Conservation (phyloP, 2,797 vertebrate species). For the Zonotrichia albicollis region DNA sequence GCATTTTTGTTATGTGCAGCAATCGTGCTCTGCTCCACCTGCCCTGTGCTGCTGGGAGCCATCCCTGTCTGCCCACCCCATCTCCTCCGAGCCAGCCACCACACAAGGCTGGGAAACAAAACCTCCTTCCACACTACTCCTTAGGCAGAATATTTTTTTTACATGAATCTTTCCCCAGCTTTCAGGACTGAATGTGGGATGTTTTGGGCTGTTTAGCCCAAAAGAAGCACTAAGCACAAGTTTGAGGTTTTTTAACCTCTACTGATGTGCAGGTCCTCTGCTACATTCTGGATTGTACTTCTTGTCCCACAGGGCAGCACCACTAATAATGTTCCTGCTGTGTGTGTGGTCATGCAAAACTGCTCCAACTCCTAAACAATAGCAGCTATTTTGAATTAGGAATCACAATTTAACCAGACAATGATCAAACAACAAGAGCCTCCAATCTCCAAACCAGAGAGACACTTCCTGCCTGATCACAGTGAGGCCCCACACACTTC, state of each 20-base stretch:
- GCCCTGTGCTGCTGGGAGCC: background rate
- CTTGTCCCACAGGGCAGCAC: background rate
- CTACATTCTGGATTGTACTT: background rate
- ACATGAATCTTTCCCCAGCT: background rate
- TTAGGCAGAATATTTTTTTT: background rate
- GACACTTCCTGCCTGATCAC: background rate
- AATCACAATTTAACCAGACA: background rate
- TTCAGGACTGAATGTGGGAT: background rate
- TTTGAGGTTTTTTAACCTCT: background rate
- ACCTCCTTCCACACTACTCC: background rate
- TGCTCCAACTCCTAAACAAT: background rate
- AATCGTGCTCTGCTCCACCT: background rate
- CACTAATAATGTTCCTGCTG: background rate
- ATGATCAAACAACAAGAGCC: background rate
- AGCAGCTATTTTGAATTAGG: conserved; percentile 27
- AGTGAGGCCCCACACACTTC: rapidly evolving
- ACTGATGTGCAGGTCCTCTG: background rate
- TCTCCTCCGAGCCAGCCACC: background rate
- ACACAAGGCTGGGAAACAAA: background rate
- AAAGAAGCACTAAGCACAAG: background rate
- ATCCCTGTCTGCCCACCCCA: background rate
- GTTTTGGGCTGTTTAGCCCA: background rate
- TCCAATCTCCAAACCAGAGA: background rate
- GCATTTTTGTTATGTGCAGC: background rate
- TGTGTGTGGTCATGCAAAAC: background rate